Percentiles rank a stretch among this genome's conserved stretches.
Evolutionary conservation across 2,888 invertebrate species (phyloP).

Genomic region (Drosophila percnosoma): DNA sequence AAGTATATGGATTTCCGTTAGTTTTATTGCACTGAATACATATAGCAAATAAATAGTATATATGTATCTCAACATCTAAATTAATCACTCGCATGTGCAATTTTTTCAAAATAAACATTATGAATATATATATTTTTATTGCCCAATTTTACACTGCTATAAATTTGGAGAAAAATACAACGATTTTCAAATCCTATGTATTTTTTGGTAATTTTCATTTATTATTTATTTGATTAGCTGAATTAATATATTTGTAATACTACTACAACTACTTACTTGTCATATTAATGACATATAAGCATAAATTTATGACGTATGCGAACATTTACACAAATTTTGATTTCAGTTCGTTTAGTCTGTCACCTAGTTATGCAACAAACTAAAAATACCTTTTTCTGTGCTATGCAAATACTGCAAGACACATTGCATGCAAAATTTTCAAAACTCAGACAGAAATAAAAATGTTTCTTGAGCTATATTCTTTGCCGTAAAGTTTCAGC

Average conservation of each 20-base stretch:
- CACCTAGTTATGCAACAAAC: conserved; percentile 8
- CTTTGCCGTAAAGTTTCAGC: neutral
- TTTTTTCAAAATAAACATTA: neutral
- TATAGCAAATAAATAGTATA: neutral
- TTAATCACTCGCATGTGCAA: neutral
- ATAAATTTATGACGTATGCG: conserved; percentile 1
- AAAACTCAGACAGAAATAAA: conserved; percentile 5
- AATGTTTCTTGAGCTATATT: conserved; percentile 1
- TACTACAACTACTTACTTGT: neutral
- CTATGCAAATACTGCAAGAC: conserved; percentile 5
- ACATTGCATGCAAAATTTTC: neutral
- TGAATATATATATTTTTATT: neutral
- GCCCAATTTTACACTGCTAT: neutral
- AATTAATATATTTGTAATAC: neutral
- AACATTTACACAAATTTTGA: neutral
- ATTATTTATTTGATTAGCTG: neutral
- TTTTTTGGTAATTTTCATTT: neutral
- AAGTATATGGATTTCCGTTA: neutral
- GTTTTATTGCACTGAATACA: neutral
- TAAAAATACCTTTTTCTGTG: conserved; percentile 16
- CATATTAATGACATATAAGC: neutral
- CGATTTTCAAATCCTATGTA: neutral
- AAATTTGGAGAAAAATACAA: neutral
- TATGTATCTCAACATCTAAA: neutral
- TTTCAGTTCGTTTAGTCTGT: conserved; percentile 3